Conservation (phyloP, 2,113 vertebrate species). For the human (Homo sapiens) region GRCh38 chrX:3929501-3930000, state of each 20-base stretch:
- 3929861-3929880: too few species aligned
- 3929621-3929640: not conserved
- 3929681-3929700: not conserved
- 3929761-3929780: rapidly evolving
- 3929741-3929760: not conserved
- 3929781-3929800: not conserved
- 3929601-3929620: not conserved
- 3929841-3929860: not conserved
- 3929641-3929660: not conserved
- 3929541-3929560: not conserved
- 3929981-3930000: too few species aligned
- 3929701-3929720: rapidly evolving
- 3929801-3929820: too few species aligned
- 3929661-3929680: not conserved
- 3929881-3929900: too few species aligned
- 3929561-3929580: not conserved
- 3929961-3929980: too few species aligned
- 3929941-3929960: too few species aligned
- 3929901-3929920: too few species aligned
- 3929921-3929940: too few species aligned
- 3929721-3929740: not conserved
- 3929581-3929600: not conserved
- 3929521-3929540: not conserved
- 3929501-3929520: not conserved
- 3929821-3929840: not conserved